These are phyloP conservation scores for Latrodectus geometricus DNA, from an alignment of 1,140 invertebrate genomes.

Conservation along the genomic window DNA sequence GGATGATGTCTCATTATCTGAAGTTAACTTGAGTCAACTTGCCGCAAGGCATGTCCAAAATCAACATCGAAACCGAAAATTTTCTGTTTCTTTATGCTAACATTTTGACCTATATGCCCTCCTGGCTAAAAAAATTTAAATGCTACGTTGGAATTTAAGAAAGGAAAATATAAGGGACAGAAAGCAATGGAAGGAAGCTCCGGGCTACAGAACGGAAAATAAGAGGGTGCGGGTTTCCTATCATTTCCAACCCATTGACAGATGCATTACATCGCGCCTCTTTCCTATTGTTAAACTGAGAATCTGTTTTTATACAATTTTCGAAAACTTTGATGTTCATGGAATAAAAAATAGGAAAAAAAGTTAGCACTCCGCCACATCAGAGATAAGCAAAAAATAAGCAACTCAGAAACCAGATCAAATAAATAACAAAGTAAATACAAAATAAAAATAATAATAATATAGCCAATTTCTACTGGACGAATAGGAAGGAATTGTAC, in stretches of 20 bases:
- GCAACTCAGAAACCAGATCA: not conserved
- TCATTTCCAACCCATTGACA: slow-evolving; percentile 32
- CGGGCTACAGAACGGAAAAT: not conserved
- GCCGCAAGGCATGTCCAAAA: too few species aligned
- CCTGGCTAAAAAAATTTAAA: too few species aligned
- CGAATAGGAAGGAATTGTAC: not conserved
- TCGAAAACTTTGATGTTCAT: slow-evolving; percentile 14
- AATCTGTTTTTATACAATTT: slow-evolving; percentile 49
- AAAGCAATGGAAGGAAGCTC: not conserved
- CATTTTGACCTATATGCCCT: too few species aligned
- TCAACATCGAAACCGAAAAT: too few species aligned
- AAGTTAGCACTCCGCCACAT: not conserved
- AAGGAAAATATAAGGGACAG: too few species aligned
- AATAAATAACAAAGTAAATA: slow-evolving; percentile 23
- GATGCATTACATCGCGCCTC: slow-evolving; percentile 20
- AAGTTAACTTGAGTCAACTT: too few species aligned
- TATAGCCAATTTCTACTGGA: slow-evolving; percentile 9
- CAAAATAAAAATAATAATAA: slow-evolving; percentile 32
- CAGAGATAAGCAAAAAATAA: not conserved
- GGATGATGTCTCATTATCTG: too few species aligned
- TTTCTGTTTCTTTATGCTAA: too few species aligned
- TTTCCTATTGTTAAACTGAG: not conserved
- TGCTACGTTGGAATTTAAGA: too few species aligned
- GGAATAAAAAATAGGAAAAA: not conserved
- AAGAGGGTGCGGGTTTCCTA: not conserved